Evolutionary conservation across 2,888 invertebrate species (phyloP).

Genomic region (Odontothrips loti): DNA sequence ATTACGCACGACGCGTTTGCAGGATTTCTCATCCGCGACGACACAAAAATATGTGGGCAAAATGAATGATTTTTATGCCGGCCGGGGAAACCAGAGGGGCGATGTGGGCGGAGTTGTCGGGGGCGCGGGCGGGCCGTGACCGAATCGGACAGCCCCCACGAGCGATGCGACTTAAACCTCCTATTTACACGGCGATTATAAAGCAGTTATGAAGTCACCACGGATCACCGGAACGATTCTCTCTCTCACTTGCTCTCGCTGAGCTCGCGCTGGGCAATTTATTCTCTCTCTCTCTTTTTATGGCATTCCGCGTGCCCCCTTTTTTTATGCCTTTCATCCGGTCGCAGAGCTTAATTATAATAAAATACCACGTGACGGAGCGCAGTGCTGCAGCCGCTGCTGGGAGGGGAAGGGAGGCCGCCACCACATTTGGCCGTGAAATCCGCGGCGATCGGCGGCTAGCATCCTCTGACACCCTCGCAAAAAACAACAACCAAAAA

Average conservation of each 20-base stretch:
- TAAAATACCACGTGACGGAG: background rate
- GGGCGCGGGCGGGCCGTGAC: too few species aligned
- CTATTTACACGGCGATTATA: constrained; percentile 22
- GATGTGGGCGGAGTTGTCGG: too few species aligned
- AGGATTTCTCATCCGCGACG: too few species aligned
- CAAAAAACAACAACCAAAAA: too few species aligned
- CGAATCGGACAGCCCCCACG: background rate
- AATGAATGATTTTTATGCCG: too few species aligned
- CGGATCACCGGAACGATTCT: constrained; percentile 19
- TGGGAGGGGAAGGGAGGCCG: background rate
- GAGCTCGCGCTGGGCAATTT: background rate
- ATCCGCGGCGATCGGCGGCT: too few species aligned
- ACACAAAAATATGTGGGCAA: too few species aligned
- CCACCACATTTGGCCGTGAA: background rate
- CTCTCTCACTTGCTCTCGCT: background rate
- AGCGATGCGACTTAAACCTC: constrained; percentile 5
- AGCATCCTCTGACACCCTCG: too few species aligned
- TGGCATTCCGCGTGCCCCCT: background rate
- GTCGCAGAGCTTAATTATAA: constrained; percentile 23
- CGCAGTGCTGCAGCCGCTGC: background rate
- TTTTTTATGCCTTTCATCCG: constrained; percentile 22
- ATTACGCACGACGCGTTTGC: too few species aligned
- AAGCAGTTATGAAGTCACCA: constrained; percentile 24
- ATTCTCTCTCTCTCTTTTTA: constrained; percentile 4
- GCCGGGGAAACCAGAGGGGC: too few species aligned